These are phyloP conservation scores for Choloepus hoffmanni DNA, from an alignment of 2,113 vertebrate species.

Conservation along the genomic window DNA sequence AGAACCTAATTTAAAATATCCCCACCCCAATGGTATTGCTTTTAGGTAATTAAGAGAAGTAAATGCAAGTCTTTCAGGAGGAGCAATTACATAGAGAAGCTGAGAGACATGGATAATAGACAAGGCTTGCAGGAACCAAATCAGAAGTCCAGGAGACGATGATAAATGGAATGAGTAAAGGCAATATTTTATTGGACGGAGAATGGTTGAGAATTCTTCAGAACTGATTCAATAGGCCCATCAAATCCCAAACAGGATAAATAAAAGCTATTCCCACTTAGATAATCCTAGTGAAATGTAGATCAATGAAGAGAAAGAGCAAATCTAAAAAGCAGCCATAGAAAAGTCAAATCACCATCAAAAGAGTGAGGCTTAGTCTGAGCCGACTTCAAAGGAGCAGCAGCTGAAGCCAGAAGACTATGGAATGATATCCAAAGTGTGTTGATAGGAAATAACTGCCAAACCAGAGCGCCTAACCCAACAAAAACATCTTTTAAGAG, in stretches of 20 bases:
- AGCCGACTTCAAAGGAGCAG: not conserved
- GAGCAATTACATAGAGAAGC: not conserved
- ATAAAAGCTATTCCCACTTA: not conserved
- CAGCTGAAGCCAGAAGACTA: fast-evolving
- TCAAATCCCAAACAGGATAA: not conserved
- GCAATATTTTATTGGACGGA: not conserved
- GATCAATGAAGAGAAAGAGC: not conserved
- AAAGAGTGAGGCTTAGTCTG: not conserved
- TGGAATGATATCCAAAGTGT: not conserved
- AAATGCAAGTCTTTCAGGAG: not conserved
- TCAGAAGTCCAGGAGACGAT: too few species aligned
- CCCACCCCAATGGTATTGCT: fast-evolving
- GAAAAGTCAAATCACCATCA: not conserved
- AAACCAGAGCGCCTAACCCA: not conserved
- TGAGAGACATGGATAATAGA: too few species aligned
- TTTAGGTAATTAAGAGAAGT: not conserved
- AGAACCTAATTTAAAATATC: not conserved
- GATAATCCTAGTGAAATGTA: not conserved
- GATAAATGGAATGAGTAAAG: not conserved
- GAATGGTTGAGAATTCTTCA: not conserved
- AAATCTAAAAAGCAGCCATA: not conserved
- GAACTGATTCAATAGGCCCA: not conserved
- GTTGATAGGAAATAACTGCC: not conserved
- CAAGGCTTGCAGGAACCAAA: not conserved
- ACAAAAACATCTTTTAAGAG: not conserved